Conservation (phyloP, 2,113 vertebrate genomes). For the Platycercus adscitus region DNA sequence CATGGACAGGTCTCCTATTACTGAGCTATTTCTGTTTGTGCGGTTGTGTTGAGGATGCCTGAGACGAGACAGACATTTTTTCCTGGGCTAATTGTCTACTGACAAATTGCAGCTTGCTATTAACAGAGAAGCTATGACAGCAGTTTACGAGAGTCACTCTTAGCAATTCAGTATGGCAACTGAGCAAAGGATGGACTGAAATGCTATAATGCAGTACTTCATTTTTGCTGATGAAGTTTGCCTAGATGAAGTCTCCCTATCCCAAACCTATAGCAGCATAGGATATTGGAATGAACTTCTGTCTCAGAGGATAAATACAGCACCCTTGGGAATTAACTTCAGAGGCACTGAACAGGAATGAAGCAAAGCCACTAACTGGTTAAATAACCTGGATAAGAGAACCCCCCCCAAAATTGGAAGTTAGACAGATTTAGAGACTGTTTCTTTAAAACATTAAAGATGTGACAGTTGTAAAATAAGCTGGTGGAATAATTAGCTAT, state of each 20-base stretch:
- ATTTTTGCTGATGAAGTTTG: neutral
- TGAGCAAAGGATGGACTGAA: neutral
- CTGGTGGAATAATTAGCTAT: neutral
- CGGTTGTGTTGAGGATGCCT: neutral
- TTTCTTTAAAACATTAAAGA: neutral
- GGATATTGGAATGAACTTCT: neutral
- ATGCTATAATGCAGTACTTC: neutral
- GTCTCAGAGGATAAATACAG: neutral
- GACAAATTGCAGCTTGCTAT: neutral
- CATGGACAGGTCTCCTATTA: neutral
- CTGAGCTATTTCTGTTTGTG: neutral
- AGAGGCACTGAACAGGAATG: neutral
- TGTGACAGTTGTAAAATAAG: neutral
- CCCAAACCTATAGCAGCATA: neutral
- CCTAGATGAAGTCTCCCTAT: neutral
- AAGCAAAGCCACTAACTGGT: neutral
- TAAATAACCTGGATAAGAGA: neutral
- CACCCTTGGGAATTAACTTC: neutral
- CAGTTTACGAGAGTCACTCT: neutral
- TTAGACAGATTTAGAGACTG: neutral
- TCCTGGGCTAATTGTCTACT: neutral
- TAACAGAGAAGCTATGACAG: neutral
- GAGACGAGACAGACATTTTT: neutral
- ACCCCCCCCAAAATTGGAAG: accelerated
- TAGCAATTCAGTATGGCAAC: neutral